These are phyloP conservation scores for Papio anubis DNA, from an alignment of 2,113 vertebrate species.

Conservation along the genomic window DNA sequence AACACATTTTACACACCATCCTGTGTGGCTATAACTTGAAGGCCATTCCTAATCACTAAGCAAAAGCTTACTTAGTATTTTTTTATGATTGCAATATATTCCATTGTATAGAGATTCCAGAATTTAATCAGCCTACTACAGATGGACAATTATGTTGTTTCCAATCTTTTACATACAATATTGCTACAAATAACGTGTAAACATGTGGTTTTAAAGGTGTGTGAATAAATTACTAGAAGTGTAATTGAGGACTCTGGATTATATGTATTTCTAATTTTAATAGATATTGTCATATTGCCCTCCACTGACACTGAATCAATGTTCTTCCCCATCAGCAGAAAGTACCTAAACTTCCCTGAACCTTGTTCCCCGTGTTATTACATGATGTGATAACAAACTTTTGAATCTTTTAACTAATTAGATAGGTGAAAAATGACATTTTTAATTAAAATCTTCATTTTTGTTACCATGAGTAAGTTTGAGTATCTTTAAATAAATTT, in stretches of 20 bases:
- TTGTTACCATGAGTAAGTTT: neutral
- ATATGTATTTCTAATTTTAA: neutral
- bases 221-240: neutral
- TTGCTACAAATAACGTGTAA: neutral
- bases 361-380: neutral
- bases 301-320: neutral
- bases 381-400: neutral
- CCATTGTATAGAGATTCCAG: neutral
- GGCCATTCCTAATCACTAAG: neutral
- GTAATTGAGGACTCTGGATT: neutral
- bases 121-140: neutral
- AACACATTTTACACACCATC: neutral
- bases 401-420: neutral
- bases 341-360: neutral
- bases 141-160: neutral
- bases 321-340: neutral
- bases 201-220: neutral
- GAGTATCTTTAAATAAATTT: neutral
- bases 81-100: neutral
- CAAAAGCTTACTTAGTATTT: neutral
- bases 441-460: neutral
- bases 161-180: neutral
- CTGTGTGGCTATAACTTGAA: neutral
- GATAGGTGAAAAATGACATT: neutral
- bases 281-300: neutral